A percentile compares a stretch with the other conserved stretches of the same genome.
phyloP scores from a whole-genome alignment of 2,113 vertebrate species.

The Malurus melanocephalus region DNA sequence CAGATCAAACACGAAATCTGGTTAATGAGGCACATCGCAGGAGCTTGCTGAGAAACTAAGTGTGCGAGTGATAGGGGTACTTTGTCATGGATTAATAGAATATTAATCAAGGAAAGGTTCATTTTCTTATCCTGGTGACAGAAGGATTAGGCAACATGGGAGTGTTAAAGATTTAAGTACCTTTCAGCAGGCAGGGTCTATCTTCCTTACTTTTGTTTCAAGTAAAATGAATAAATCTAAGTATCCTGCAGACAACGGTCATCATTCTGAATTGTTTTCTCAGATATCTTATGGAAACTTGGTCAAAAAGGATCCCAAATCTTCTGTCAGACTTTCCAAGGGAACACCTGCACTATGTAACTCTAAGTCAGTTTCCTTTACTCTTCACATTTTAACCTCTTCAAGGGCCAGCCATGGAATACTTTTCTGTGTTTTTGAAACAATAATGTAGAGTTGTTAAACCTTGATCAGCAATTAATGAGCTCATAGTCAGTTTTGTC shows the following conservation, averaged over 20 bases:
- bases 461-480: neutral
- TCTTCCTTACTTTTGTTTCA: neutral
- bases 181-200: neutral
- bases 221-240: neutral
- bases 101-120: neutral
- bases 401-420: neutral
- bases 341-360: neutral
- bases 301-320: neutral
- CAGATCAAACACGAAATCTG: neutral
- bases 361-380: neutral
- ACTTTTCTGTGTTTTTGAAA: neutral
- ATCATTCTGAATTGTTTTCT: neutral
- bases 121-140: neutral
- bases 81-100: conserved; percentile 7
- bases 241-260: neutral
- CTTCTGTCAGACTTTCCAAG: neutral
- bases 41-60: neutral
- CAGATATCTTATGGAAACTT: neutral
- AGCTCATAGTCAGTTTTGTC: neutral
- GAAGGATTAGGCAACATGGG: neutral
- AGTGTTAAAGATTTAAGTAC: neutral
- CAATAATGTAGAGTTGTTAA: neutral
- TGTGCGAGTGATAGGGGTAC: neutral
- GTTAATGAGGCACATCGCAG: neutral
- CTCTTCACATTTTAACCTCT: neutral